Percentiles rank a stretch among this genome's conserved stretches.
phyloP scores from a whole-genome alignment of 1,140 invertebrate genomes.

The Lordiphosa collinella region DNA sequence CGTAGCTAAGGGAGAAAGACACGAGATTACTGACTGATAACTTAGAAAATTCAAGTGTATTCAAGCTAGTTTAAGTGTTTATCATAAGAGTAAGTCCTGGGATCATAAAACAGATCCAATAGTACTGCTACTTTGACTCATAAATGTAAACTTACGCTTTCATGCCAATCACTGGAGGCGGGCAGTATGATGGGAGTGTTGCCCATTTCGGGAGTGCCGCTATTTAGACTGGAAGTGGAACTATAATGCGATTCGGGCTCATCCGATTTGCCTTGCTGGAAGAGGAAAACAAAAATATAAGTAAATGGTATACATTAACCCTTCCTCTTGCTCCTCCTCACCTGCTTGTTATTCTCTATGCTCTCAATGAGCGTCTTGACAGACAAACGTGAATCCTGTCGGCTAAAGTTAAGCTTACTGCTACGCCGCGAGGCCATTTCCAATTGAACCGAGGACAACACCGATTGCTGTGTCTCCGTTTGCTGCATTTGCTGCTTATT shows the following conservation, averaged over 20 bases:
- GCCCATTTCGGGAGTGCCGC: slow-evolving; percentile 64
- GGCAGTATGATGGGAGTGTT: slow-evolving; percentile 63
- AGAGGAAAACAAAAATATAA: background rate
- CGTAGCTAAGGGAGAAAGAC: slow-evolving; percentile 38
- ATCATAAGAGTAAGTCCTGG: no score
- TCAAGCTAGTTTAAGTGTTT: no score
- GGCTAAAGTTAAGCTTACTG: slow-evolving; percentile 81
- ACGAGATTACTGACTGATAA: no score
- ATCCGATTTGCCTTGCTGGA: slow-evolving; percentile 64
- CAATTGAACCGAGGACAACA: slow-evolving; percentile 81
- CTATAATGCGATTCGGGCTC: slow-evolving; percentile 72
- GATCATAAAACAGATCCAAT: no score
- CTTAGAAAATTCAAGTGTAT: no score
- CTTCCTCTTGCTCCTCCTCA: slow-evolving; percentile 69
- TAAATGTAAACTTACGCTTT: slow-evolving; percentile 72
- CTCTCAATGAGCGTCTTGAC: slow-evolving; percentile 94
- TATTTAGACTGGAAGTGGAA: slow-evolving; percentile 80
- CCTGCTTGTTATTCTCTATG: slow-evolving; percentile 94
- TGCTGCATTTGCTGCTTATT: slow-evolving; percentile 78
- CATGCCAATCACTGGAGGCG: slow-evolving; percentile 61
- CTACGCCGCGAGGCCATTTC: slow-evolving; percentile 82
- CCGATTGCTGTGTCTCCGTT: slow-evolving; percentile 81
- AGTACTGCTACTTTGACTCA: no score
- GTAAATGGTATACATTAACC: background rate
- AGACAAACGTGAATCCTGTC: slow-evolving; percentile 89